Evolutionary conservation across 1,140 invertebrate species (phyloP).

Genomic region (Drosophila santomea): DNA sequence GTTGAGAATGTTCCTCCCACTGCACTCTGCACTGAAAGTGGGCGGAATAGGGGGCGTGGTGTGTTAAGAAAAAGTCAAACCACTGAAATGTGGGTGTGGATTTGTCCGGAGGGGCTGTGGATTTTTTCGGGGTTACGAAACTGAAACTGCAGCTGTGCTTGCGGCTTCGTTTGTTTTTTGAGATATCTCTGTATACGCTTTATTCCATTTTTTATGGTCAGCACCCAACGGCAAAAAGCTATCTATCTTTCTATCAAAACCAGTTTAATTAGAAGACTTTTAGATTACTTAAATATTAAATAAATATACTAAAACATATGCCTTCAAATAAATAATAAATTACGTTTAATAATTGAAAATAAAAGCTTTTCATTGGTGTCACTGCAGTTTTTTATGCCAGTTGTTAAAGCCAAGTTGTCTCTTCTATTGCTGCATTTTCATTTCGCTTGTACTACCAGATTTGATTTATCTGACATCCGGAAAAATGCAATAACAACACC

Average conservation of each 20-base stretch:
- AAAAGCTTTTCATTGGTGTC: background rate
- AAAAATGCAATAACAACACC: slow-evolving; percentile 39
- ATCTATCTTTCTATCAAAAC: background rate
- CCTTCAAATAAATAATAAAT: too few relatives aligned
- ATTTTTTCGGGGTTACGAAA: slow-evolving; percentile 21
- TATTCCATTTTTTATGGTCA: slow-evolving; percentile 43
- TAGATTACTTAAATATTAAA: too few relatives aligned
- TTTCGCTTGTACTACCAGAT: slow-evolving; percentile 18
- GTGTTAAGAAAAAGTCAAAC: slow-evolving; percentile 76
- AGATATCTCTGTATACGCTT: slow-evolving; percentile 19
- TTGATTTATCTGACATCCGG: slow-evolving; percentile 52
- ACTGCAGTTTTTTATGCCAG: background rate
- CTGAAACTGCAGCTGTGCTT: slow-evolving; percentile 56
- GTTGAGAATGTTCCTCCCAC: slow-evolving; percentile 6
- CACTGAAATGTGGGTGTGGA: slow-evolving; percentile 24
- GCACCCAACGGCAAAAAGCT: slow-evolving; percentile 5
- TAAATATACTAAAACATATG: too few relatives aligned
- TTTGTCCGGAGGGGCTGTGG: background rate
- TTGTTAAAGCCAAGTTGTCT: too few relatives aligned
- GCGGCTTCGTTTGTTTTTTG: slow-evolving; percentile 52
- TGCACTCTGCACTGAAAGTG: background rate
- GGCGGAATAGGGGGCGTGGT: slow-evolving; percentile 2
- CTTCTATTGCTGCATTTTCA: background rate
- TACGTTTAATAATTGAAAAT: background rate
- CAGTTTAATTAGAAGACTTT: background rate